Evolutionary conservation across 2,797 vertebrate genomes (phyloP), one percentile per base, ranked within the genome.

Genomic region (Acestrorhynchus altus): DNA sequence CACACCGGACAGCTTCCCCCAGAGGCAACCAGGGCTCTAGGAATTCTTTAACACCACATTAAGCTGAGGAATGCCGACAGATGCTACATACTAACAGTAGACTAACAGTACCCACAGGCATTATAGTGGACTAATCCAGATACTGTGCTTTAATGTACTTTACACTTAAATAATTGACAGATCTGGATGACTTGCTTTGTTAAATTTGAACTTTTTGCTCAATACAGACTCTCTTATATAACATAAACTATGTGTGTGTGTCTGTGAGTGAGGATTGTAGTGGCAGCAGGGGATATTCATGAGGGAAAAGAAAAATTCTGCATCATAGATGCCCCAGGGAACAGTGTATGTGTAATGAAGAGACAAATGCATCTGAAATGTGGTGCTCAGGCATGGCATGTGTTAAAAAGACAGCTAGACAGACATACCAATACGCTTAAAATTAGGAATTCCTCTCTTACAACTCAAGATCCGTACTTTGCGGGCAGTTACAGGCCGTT

Each of bases 31-130:
- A 20, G 46, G 52, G 46, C 59, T 56, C 31, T 35, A 7, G 40
- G 39, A 65, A 47, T 47, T 79, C 54, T 74, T 31, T 71, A 74
- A 75, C 71, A 68, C 71, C 35, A 54, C 56, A 63, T 79, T 70
- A 69, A 16, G 0, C 56, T 74, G 57, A 35, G 57, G 60, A 49
- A 20, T 74, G 56, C 7, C 54, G 66, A 67, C 70, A 47, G 26
- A 67, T 66, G 26, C 44, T 59, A 20, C 22, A 66, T 40, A 59
- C 26, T 59, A 39, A 57, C 70, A 40, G 28, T 56, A 57, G 13
- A 56, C 24, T 69, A 60, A 60, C 26, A 69, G 28, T 60, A 51
- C 24, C 60, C 31, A 64, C 46, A 79, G 4, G 54, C 24, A 59
- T 54, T 44, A 44, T 22, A 20, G n/a, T 52, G n/a, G 8, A 18